Percentiles rank a stretch among this genome's conserved stretches.
These are phyloP conservation scores for Norana najaformis DNA, from an alignment of 2,888 invertebrate species.

Conservation along the genomic window DNA sequence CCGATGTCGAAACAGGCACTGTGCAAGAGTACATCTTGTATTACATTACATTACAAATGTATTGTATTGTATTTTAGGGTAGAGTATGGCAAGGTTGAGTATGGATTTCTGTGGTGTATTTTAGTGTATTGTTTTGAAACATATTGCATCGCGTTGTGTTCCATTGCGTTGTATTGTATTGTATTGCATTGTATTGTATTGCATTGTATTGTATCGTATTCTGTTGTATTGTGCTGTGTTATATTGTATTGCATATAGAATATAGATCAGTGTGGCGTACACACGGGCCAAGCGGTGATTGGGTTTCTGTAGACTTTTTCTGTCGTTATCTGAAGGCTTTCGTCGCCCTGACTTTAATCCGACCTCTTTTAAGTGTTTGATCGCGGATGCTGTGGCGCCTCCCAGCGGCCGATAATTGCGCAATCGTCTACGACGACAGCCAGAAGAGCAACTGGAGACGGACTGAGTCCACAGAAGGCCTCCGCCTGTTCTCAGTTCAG, in stretches of 20 bases:
- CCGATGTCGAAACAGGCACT: too few species aligned
- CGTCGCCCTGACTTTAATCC: background rate
- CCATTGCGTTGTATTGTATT: too few species aligned
- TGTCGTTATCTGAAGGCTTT: background rate
- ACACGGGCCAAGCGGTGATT: background rate
- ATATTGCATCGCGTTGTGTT: too few species aligned
- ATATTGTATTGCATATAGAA: too few species aligned
- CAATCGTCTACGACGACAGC: background rate
- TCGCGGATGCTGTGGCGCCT: background rate
- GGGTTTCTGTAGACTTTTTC: background rate
- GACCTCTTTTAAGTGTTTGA: background rate
- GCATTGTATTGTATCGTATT: too few species aligned
- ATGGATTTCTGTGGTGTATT: too few species aligned
- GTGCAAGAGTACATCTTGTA: too few species aligned
- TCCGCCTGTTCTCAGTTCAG: background rate
- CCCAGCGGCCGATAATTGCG: constrained; percentile 1
- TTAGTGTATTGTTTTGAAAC: too few species aligned
- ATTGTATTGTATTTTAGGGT: too few species aligned
- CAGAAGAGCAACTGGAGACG: background rate
- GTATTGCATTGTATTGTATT: background rate
- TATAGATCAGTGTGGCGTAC: background rate
- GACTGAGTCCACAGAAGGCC: background rate
- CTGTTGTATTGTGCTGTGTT: too few species aligned
- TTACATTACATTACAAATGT: too few species aligned
- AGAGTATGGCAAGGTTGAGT: too few species aligned